A percentile compares a stretch with the other conserved stretches of the same genome.
These are phyloP conservation scores for Noctilio leporinus DNA, from an alignment of 2,113 vertebrate genomes.

Conservation along the genomic window DNA sequence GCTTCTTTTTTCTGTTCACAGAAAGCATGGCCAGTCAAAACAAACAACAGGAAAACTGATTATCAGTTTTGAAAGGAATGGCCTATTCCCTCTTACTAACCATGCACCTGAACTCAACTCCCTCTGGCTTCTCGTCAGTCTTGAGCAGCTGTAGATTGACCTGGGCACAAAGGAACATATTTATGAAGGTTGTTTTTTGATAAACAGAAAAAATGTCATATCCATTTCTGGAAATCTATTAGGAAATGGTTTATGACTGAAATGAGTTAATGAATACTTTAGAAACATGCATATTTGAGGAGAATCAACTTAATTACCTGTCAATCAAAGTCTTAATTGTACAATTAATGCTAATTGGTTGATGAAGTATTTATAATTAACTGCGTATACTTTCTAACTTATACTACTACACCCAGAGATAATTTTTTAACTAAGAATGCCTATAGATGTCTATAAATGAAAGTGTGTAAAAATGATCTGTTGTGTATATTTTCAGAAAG, in stretches of 20 bases:
- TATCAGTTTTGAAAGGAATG: neutral
- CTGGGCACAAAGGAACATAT: neutral
- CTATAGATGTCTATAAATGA: neutral
- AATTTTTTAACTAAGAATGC: neutral
- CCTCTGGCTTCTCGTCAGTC: neutral
- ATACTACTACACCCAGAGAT: neutral
- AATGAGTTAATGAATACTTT: conserved; percentile 34
- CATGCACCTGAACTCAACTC: neutral
- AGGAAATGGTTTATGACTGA: neutral
- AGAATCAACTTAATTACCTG: conserved; percentile 22
- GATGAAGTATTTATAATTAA: neutral
- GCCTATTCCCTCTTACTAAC: neutral
- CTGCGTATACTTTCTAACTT: neutral
- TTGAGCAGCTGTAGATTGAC: neutral
- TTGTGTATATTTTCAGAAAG: conserved; percentile 3
- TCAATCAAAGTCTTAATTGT: conserved; percentile 45
- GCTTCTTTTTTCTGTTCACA: neutral
- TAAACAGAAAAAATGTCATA: neutral
- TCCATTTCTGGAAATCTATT: neutral
- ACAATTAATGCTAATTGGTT: conserved; percentile 44
- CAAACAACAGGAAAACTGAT: neutral
- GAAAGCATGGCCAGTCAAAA: neutral
- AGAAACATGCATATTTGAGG: neutral
- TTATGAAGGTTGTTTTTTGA: neutral
- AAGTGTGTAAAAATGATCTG: neutral